phyloP scores from a whole-genome alignment of 2,113 vertebrate species.

The Paratilapia polleni region DNA sequence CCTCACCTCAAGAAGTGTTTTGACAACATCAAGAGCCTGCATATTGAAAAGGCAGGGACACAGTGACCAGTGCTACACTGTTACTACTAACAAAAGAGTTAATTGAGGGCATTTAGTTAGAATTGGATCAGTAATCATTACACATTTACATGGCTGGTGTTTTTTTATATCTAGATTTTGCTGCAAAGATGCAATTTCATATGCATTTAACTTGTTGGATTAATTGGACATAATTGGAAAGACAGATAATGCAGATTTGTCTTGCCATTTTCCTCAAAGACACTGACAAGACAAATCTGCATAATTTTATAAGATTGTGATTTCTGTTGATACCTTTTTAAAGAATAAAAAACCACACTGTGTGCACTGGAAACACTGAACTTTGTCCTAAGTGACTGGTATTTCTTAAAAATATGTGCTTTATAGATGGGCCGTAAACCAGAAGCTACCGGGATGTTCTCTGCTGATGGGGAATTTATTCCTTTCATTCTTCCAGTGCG shows the following conservation, averaged over 20 bases:
- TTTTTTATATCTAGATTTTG: not conserved
- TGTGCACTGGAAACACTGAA: accelerated
- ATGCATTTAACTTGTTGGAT: not conserved
- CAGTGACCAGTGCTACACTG: not conserved
- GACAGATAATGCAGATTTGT: not conserved
- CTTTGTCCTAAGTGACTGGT: not conserved
- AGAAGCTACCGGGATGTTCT: slow-evolving; percentile 84
- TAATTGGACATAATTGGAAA: not conserved
- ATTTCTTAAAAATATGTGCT: not conserved
- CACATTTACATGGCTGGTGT: not conserved
- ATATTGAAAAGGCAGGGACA: slow-evolving; percentile 81
- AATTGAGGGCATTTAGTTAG: not conserved
- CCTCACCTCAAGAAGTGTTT: slow-evolving; percentile 92
- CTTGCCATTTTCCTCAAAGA: not conserved
- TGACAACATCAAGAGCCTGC: slow-evolving; percentile 87
- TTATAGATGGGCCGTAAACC: slow-evolving; percentile 42
- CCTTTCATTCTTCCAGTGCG: slow-evolving; percentile 74
- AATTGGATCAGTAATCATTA: not conserved
- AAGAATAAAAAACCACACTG: not conserved
- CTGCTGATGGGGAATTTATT: slow-evolving; percentile 87
- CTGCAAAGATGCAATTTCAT: not conserved
- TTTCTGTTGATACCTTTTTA: not conserved
- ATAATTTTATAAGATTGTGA: not conserved
- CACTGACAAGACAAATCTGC: too few relatives aligned
- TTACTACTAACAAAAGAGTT: not conserved